Evolutionary conservation across 2,113 vertebrate genomes (phyloP).

Genomic region (Xiphorhynchus elegans): DNA sequence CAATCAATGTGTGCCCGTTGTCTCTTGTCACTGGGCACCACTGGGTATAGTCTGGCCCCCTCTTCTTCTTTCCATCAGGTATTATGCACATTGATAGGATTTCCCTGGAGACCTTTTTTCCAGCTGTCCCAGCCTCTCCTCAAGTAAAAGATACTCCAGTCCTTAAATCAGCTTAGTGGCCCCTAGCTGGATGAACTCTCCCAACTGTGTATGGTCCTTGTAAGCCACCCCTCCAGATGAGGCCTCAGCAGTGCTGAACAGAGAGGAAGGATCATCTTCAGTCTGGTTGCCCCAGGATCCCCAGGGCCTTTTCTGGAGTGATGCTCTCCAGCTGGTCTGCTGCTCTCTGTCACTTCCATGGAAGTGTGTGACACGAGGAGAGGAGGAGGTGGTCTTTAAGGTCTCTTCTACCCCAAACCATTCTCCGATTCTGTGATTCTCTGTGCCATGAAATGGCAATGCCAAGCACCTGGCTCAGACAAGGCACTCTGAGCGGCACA

Average conservation of each 20-base stretch:
- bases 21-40: not conserved
- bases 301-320: not conserved
- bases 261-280: not conserved
- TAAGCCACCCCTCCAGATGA: not conserved
- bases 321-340: not conserved
- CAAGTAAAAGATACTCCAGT: not conserved
- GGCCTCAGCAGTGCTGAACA: not conserved
- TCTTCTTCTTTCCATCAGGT: not conserved
- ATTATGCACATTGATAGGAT: not conserved
- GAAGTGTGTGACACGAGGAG: not conserved
- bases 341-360: not conserved
- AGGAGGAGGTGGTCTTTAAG: not conserved
- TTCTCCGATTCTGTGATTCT: not conserved
- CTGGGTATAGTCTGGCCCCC: not conserved
- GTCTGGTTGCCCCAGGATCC: not conserved
- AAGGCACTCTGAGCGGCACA: not conserved
- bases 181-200: not conserved
- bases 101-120: not conserved
- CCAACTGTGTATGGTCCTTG: not conserved
- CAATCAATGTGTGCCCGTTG: not conserved
- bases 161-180: not conserved
- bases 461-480: not conserved
- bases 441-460: not conserved
- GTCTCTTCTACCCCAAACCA: not conserved
- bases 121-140: not conserved